These are phyloP conservation scores for Chelonus formosanus DNA, from an alignment of 2,888 invertebrate species.

Conservation along the genomic window DNA sequence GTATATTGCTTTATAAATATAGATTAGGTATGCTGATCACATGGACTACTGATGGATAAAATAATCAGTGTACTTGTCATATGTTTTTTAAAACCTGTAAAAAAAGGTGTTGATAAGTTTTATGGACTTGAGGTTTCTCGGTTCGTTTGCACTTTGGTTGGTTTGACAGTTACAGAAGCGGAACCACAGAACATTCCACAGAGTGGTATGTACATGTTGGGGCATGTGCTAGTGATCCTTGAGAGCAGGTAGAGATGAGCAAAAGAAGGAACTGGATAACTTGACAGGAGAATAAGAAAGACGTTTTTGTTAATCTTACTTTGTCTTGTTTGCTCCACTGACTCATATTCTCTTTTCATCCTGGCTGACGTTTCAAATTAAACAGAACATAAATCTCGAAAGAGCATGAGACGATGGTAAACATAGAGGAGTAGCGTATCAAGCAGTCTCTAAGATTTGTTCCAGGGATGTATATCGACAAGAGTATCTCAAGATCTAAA, in stretches of 20 bases:
- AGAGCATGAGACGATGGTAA: slow-evolving; percentile 14
- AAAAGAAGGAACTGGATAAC: slow-evolving; percentile 5
- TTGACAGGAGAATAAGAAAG: not conserved
- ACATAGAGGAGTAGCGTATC: slow-evolving; percentile 7
- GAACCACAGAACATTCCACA: slow-evolving; percentile 16
- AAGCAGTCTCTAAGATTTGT: slow-evolving; percentile 24
- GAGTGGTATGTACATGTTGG: slow-evolving; percentile 19
- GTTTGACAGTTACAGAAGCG: slow-evolving; percentile 26
- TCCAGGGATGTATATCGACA: slow-evolving; percentile 28
- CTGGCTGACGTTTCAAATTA: slow-evolving; percentile 23
- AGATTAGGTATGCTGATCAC: not conserved
- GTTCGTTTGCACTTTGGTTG: slow-evolving; percentile 15
- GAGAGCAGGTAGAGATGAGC: not conserved
- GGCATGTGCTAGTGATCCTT: slow-evolving; percentile 33
- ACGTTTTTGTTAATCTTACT: slow-evolving; percentile 33
- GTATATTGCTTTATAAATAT: not conserved
- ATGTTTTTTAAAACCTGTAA: not conserved
- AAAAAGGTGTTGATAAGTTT: slow-evolving; percentile 5
- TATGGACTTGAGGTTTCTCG: slow-evolving; percentile 4
- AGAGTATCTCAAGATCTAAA: slow-evolving; percentile 33
- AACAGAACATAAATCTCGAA: slow-evolving; percentile 32
- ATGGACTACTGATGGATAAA: not conserved
- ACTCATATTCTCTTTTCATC: slow-evolving; percentile 32
- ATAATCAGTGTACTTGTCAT: too few relatives aligned
- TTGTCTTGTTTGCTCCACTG: slow-evolving; percentile 24